Percentiles rank a stretch among this genome's conserved stretches.
phyloP scores from a whole-genome alignment of 2,888 invertebrate species.

The Trichacis sp. region DNA sequence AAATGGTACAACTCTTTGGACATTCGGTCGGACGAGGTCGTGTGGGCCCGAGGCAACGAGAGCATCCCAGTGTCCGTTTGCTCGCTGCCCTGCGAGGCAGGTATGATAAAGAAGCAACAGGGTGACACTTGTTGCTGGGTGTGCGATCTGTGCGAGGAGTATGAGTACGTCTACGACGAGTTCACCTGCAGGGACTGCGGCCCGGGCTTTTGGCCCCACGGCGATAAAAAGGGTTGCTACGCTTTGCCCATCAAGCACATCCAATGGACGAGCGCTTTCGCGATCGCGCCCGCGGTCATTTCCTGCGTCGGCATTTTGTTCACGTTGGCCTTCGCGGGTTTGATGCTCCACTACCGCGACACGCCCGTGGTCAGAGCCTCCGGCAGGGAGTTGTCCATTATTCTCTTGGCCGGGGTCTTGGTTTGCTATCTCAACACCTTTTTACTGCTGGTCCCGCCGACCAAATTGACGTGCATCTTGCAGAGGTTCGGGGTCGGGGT shows the following conservation, averaged over 20 bases:
- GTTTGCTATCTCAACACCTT: constrained; percentile 77
- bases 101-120: constrained; percentile 78
- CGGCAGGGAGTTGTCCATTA: constrained; percentile 75
- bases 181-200: constrained; percentile 77
- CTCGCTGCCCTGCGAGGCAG: constrained; percentile 76
- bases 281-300: constrained; percentile 75
- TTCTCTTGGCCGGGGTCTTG: constrained; percentile 75
- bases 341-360: constrained; percentile 76
- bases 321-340: constrained; percentile 74
- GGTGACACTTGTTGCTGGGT: constrained; percentile 84
- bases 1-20: constrained; percentile 74
- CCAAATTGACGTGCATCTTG: constrained; percentile 72
- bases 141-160: constrained; percentile 79
- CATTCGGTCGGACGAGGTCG: constrained; percentile 70
- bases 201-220: constrained; percentile 75
- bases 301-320: constrained; percentile 74
- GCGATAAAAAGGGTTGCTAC: constrained; percentile 75
- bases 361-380: constrained; percentile 76
- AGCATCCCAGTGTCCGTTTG: constrained; percentile 77
- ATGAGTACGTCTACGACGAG: constrained; percentile 77
- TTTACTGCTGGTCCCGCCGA: constrained; percentile 73
- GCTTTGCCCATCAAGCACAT: constrained; percentile 75
- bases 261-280: constrained; percentile 76
- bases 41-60: constrained; percentile 71
- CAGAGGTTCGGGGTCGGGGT: constrained; percentile 77